Evolutionary conservation across 2,888 invertebrate genomes (phyloP), one percentile per base, ranked within the genome.

Genomic region (Drosophila ochracea): DNA sequence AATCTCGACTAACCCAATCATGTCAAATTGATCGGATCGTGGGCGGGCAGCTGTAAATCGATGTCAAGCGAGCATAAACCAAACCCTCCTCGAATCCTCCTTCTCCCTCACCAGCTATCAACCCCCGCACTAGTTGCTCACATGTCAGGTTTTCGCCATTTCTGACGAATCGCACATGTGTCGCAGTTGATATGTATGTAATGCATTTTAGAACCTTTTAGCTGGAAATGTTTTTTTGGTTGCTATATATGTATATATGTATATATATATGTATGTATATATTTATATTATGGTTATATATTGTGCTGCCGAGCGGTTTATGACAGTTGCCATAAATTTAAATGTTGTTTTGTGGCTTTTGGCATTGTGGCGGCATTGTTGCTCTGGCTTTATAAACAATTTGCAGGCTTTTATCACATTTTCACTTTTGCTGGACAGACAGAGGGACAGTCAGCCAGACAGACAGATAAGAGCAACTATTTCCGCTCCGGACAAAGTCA

Each of bases 1-100:
- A 84, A 85, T 90, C 89, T 80, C 68, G 54, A 54, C 71, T 70
- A 80, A 90, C 64, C 73, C 84, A 84, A 90, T 84, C 85, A 84
- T 83, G 86, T 90, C 90, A 84, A 71, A 70, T 82, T 82, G 74
- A 70, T 69, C 80, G 74, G 76, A 71, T 79, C 70, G 70, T 72
- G 21, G 73, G 69, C 57, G 55, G 55, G 30, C 21, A 13, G 52
- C 64, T 81, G 64, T 77, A 82, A 68, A 78, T 78, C 63, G 68
- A 68, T 69, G 78, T 67, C 82, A 73, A 54, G 9, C 25, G 25
- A 9, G 9, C 16, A 25, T 47, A 47, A 25, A 16, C 47, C 16
- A 47, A 9, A 1, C 1, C 21, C 47, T 30, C 28, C 49, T 11
- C 13, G 25, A 30, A 21, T 13, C 11, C 35, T 16, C n/a, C 19